Evolutionary conservation across 1,140 invertebrate species (phyloP).

Genomic region (Drosophila kepulauana): DNA sequence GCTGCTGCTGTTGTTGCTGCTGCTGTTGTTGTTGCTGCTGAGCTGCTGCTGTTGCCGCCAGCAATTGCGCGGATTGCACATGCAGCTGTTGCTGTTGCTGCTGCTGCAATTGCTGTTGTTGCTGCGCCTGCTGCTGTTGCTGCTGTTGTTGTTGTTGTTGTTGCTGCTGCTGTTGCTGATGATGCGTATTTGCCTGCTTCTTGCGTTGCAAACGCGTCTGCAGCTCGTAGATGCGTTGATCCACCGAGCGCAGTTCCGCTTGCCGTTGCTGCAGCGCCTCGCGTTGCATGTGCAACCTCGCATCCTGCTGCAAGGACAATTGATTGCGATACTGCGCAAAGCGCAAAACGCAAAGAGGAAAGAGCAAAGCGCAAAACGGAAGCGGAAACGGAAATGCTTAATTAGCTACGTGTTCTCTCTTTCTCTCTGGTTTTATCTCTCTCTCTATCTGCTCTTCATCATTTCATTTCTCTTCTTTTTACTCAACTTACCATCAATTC

Average conservation of each 20-base stretch:
- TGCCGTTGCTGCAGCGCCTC: constrained; percentile 94
- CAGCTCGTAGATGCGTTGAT: constrained; percentile 96
- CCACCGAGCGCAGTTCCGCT: constrained; percentile 95
- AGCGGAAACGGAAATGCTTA: constrained; percentile 17
- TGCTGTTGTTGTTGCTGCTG: constrained; percentile 42
- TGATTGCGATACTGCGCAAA: constrained; percentile 95
- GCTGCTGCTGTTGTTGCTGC: constrained; percentile 47
- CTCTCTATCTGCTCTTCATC: neutral
- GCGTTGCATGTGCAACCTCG: constrained; percentile 93
- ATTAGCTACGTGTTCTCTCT: constrained; percentile 18
- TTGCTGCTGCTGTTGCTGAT: constrained; percentile 68
- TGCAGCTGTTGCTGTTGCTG: constrained; percentile 51
- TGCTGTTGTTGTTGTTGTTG: constrained; percentile 60
- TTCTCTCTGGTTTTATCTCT: neutral
- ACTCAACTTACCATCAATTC: constrained; percentile 94
- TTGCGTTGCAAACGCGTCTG: constrained; percentile 96
- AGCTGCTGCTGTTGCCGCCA: constrained; percentile 50
- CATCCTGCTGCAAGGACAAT: constrained; percentile 97
- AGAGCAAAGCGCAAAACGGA: constrained; percentile 11
- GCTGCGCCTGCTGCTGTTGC: constrained; percentile 50
- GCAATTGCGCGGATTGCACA: constrained; percentile 35
- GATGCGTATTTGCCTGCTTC: constrained; percentile 87
- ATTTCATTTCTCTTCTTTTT: neutral
- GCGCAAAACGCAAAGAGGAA: constrained; percentile 2
- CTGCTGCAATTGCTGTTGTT: constrained; percentile 47